Evolutionary conservation across 2,888 invertebrate species (phyloP).

Genomic region (Steinernema hermaphroditum): DNA sequence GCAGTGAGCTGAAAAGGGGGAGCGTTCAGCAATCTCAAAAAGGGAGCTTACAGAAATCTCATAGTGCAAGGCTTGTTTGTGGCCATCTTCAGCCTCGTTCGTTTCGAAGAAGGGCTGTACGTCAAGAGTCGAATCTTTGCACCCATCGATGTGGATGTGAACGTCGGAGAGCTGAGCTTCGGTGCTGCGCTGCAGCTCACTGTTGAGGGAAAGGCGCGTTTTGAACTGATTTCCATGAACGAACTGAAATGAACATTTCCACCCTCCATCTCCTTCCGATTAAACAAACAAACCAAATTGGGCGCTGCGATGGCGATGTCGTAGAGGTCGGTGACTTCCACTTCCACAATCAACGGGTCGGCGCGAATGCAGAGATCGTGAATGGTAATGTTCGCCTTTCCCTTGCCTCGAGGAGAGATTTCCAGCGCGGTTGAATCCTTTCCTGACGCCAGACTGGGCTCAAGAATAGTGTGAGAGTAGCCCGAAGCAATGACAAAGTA

Average conservation of each 20-base stretch:
- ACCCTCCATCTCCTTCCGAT: not conserved
- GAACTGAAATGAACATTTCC: not conserved
- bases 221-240: not conserved
- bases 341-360: conserved; percentile 42
- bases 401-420: conserved; percentile 46
- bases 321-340: conserved; percentile 53
- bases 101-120: not conserved
- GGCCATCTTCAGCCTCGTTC: not conserved
- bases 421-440: conserved; percentile 29
- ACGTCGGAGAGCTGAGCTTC: not conserved
- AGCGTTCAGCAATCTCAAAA: not conserved
- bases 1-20: not conserved
- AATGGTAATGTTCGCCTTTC: conserved; percentile 44
- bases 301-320: conserved; percentile 50
- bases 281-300: conserved; percentile 44
- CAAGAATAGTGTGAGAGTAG: not conserved
- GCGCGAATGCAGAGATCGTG: conserved; percentile 52
- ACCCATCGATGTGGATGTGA: not conserved
- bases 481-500: conserved; percentile 48
- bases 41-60: not conserved
- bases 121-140: not conserved
- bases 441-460: not conserved
- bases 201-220: not conserved
- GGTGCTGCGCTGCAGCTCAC: not conserved
- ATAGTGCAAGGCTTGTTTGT: not conserved